A percentile compares a stretch with the other conserved stretches of the same genome.
Evolutionary conservation across 1,140 invertebrate genomes (phyloP).

Genomic region (roundworm (Caenorhabditis elegans)): DNA sequence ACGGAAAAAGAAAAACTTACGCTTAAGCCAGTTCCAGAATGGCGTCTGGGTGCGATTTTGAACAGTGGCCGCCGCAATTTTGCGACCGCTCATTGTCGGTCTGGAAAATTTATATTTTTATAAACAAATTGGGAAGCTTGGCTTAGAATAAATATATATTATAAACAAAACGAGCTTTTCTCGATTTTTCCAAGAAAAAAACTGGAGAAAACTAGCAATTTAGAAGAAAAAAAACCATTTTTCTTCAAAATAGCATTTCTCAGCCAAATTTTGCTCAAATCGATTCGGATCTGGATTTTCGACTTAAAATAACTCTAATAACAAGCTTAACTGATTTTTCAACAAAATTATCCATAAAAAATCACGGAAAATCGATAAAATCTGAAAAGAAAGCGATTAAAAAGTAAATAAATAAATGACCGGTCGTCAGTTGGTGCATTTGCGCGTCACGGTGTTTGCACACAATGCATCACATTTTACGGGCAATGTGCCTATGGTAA

Average conservation of each 20-base stretch:
- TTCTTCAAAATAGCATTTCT: too few relatives aligned
- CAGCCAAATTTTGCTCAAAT: too few relatives aligned
- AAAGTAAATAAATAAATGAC: slow-evolving; percentile 4
- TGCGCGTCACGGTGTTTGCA: neutral
- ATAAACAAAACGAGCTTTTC: too few relatives aligned
- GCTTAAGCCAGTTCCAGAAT: slow-evolving; percentile 48
- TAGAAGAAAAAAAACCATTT: too few relatives aligned
- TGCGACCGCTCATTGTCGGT: slow-evolving; percentile 38
- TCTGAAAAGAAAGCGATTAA: too few relatives aligned
- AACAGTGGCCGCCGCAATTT: slow-evolving; percentile 49
- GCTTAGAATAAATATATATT: neutral
- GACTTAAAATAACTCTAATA: too few relatives aligned
- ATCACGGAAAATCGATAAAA: too few relatives aligned
- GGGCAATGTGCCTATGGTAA: neutral
- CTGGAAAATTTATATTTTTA: neutral
- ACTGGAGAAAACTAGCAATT: neutral
- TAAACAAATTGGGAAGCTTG: neutral
- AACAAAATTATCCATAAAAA: too few relatives aligned
- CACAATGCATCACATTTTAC: neutral
- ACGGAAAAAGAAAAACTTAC: neutral
- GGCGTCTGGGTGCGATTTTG: slow-evolving; percentile 50
- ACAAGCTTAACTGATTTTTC: too few relatives aligned
- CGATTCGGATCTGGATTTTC: too few relatives aligned
- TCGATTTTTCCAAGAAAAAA: neutral
- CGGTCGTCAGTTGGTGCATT: neutral